A percentile compares a stretch with the other conserved stretches of the same genome.
Evolutionary conservation across 2,888 invertebrate genomes (phyloP).

Genomic region (Tenthredo notha): DNA sequence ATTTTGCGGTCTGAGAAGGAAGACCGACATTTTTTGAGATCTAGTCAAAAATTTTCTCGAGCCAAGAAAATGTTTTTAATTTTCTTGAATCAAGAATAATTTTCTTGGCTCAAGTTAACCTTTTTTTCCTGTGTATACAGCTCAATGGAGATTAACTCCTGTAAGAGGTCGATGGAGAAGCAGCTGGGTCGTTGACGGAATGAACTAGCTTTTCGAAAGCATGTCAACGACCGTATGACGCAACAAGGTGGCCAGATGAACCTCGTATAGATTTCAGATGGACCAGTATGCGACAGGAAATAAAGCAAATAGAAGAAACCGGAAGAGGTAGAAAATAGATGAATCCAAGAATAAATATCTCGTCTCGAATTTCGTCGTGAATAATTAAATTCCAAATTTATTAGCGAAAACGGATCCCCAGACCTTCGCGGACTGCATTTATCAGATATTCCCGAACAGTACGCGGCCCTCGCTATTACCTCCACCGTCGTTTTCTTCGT

Average conservation of each 20-base stretch:
- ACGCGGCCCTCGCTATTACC: background rate
- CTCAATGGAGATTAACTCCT: background rate
- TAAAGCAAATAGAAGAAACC: background rate
- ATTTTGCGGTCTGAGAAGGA: no score
- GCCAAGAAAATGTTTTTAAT: no score
- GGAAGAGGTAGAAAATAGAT: constrained; percentile 17
- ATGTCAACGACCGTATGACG: constrained; percentile 16
- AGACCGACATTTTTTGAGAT: no score
- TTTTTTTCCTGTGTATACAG: no score
- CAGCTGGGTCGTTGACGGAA: background rate
- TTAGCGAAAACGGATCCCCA: background rate
- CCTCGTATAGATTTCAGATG: background rate
- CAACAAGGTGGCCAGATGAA: background rate
- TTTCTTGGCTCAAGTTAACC: no score
- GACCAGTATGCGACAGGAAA: constrained; percentile 17
- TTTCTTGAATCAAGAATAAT: no score
- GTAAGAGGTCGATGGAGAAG: background rate
- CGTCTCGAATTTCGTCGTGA: background rate
- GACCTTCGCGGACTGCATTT: background rate
- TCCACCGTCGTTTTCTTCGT: background rate
- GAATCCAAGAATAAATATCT: background rate
- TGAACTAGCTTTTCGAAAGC: background rate
- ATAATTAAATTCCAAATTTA: background rate
- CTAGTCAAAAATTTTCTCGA: no score
- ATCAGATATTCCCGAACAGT: background rate